Evolutionary conservation across 2,113 vertebrate genomes (phyloP).

Genomic region (Lophura nycthemera): DNA sequence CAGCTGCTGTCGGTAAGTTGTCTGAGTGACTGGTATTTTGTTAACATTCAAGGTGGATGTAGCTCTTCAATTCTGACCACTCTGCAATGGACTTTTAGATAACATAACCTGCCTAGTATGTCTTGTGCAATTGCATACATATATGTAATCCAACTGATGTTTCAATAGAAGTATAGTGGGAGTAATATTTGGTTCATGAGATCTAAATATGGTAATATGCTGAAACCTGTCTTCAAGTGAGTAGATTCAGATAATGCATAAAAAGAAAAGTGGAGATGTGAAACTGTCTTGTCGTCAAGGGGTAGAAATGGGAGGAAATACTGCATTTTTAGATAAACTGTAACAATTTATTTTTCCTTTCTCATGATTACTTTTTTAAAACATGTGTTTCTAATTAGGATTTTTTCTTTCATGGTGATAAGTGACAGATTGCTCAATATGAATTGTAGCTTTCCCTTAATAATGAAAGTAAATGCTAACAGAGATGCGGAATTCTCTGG

Average conservation of each 20-base stretch:
- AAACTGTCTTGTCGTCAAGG: background rate
- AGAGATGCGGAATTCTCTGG: background rate
- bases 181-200: background rate
- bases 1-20: background rate
- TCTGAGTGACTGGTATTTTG: background rate
- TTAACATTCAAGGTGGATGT: background rate
- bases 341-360: background rate
- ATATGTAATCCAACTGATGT: background rate
- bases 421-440: background rate
- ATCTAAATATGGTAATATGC: background rate
- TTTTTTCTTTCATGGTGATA: background rate
- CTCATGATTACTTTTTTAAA: background rate
- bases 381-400: background rate
- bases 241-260: background rate
- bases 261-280: background rate
- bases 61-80: background rate
- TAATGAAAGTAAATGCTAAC: background rate
- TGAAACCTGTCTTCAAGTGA: background rate
- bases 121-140: background rate
- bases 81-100: background rate
- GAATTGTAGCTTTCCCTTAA: background rate
- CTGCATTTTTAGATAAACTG: background rate
- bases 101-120: background rate
- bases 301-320: fast-evolving
- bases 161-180: background rate